phyloP scores from a whole-genome alignment of 2,113 vertebrate genomes.

The Cairina moschata region DNA sequence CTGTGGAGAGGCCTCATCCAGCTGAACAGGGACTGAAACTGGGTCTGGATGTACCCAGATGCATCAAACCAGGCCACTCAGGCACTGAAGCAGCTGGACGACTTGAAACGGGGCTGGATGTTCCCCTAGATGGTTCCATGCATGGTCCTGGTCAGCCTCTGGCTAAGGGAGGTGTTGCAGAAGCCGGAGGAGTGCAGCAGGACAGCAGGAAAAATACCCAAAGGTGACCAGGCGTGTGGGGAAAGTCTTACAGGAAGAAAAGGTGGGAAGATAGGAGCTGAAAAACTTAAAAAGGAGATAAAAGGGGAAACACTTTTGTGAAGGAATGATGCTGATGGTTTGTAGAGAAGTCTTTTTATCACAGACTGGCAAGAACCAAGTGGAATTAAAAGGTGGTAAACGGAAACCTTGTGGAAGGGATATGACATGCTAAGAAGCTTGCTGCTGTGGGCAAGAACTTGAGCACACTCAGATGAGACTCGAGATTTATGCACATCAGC shows the following conservation, averaged over 20 bases:
- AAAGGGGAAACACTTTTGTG: not conserved
- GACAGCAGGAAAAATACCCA: not conserved
- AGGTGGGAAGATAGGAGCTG: not conserved
- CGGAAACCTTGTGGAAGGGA: not conserved
- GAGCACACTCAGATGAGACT: not conserved
- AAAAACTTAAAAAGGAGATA: not conserved
- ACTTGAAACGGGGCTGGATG: not conserved
- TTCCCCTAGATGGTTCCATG: not conserved
- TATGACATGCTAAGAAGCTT: not conserved
- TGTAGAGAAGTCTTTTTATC: not conserved
- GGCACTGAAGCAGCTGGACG: not conserved
- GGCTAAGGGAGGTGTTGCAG: not conserved
- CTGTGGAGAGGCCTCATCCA: not conserved
- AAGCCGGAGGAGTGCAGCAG: fast-evolving
- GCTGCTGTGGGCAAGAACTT: not conserved
- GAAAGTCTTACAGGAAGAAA: not conserved
- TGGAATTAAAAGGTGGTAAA: not conserved
- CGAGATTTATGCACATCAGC: not conserved
- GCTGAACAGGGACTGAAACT: not conserved
- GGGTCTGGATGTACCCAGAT: not conserved
- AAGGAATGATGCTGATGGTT: not conserved
- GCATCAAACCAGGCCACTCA: fast-evolving
- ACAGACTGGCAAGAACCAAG: not conserved
- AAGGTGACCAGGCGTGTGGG: not conserved
- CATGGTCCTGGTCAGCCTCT: not conserved